These are phyloP conservation scores for Delphinapterus leucas DNA, from an alignment of 2,113 vertebrate genomes.

Conservation along the genomic window DNA sequence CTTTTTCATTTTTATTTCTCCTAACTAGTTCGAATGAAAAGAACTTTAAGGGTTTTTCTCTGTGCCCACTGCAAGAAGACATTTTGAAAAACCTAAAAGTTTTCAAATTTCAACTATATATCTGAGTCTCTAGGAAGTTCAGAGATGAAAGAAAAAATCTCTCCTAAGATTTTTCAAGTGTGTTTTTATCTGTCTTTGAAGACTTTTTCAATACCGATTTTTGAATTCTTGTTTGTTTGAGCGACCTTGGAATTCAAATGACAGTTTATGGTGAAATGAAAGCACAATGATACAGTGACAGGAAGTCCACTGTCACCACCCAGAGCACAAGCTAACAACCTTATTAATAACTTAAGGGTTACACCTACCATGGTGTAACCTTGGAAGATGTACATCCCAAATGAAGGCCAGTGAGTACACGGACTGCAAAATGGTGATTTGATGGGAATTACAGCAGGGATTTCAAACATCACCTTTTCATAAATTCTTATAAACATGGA, in stretches of 20 bases:
- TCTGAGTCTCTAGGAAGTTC: not conserved
- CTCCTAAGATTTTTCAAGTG: not conserved
- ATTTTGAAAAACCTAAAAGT: not conserved
- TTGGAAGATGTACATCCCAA: not conserved
- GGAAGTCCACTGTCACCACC: not conserved
- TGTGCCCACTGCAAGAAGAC: not conserved
- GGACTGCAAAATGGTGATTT: not conserved
- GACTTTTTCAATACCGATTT: not conserved
- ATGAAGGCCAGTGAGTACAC: not conserved
- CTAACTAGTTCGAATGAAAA: not conserved
- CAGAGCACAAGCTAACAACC: not conserved
- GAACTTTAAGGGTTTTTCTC: not conserved
- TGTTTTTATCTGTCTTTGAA: constrained; percentile 22
- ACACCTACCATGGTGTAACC: not conserved
- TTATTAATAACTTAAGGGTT: not conserved
- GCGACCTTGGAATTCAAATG: not conserved
- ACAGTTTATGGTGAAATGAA: not conserved
- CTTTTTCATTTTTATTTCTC: constrained; percentile 44
- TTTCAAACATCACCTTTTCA: not conserved
- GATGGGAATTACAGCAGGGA: not conserved
- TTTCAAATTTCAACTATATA: not conserved
- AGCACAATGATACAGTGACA: not conserved
- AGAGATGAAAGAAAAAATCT: not conserved
- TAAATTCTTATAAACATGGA: not conserved
- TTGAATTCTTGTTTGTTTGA: constrained; percentile 40